Conservation (phyloP, 2,113 vertebrate genomes). For the Siniperca chuatsi region DNA sequence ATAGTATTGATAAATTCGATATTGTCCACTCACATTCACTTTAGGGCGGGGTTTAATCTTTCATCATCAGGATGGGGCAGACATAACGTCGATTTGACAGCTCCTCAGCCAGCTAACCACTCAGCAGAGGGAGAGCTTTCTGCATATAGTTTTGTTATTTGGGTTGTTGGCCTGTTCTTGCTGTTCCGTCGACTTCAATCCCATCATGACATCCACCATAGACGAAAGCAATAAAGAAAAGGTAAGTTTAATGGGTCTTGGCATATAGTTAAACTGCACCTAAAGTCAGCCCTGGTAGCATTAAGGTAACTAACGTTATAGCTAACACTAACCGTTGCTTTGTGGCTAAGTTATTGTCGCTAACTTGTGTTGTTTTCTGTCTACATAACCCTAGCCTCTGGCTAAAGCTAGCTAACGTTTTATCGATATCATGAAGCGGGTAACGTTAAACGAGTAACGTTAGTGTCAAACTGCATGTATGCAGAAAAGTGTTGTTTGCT, state of each 20-base stretch:
- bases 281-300: not conserved
- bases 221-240: conserved; percentile 81
- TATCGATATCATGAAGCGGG: not conserved
- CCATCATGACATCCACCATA: conserved; percentile 79
- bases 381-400: conserved; percentile 21
- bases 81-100: conserved; percentile 74
- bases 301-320: not conserved
- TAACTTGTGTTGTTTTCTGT: conserved; percentile 49
- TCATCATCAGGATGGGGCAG: conserved; percentile 28
- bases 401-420: conserved; percentile 51
- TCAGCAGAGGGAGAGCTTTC: conserved; percentile 46
- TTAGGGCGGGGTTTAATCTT: conserved; percentile 49
- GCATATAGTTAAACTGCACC: not conserved
- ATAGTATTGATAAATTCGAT: not conserved
- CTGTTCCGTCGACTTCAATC: conserved; percentile 8
- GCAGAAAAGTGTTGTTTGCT: not conserved
- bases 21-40: conserved; percentile 39
- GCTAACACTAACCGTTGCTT: conserved; percentile 48
- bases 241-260: conserved; percentile 54
- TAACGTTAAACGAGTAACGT: not conserved
- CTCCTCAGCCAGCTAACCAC: conserved; percentile 62
- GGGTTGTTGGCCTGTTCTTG: conserved; percentile 40
- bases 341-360: conserved; percentile 46
- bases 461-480: not conserved
- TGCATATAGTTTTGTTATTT: conserved; percentile 64